phyloP scores from a whole-genome alignment of 2,113 vertebrate species.

The Cyanistes caeruleus region DNA sequence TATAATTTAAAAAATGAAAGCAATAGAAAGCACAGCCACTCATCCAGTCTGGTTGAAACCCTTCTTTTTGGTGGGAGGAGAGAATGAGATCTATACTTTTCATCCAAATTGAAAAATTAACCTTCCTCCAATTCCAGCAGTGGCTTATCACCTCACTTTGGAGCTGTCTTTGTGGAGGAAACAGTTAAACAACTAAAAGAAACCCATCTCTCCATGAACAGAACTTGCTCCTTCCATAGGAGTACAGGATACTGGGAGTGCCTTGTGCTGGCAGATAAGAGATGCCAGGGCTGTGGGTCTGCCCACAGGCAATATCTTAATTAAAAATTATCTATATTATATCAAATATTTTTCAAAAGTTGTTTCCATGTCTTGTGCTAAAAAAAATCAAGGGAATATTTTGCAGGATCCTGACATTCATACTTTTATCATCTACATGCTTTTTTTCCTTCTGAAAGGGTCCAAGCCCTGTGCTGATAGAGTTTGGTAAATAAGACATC shows the following conservation, averaged over 20 bases:
- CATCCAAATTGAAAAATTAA: neutral
- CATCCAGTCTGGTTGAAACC: neutral
- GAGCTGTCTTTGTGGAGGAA: neutral
- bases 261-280: constrained; percentile 27
- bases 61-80: neutral
- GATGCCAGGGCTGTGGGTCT: constrained; percentile 23
- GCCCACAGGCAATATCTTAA: constrained; percentile 52
- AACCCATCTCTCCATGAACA: neutral
- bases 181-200: neutral
- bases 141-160: neutral
- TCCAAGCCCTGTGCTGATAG: neutral
- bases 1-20: neutral
- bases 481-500: neutral
- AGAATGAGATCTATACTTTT: neutral
- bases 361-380: neutral
- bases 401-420: neutral
- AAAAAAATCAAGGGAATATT: neutral
- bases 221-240: neutral
- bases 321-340: constrained; percentile 54
- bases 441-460: neutral
- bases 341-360: constrained; percentile 39
- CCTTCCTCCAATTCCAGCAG: neutral
- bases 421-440: neutral
- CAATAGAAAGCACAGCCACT: neutral
- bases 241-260: constrained; percentile 36